Evolutionary conservation across 2,113 vertebrate species (phyloP).

Genomic region (Gallinago jamesoni): DNA sequence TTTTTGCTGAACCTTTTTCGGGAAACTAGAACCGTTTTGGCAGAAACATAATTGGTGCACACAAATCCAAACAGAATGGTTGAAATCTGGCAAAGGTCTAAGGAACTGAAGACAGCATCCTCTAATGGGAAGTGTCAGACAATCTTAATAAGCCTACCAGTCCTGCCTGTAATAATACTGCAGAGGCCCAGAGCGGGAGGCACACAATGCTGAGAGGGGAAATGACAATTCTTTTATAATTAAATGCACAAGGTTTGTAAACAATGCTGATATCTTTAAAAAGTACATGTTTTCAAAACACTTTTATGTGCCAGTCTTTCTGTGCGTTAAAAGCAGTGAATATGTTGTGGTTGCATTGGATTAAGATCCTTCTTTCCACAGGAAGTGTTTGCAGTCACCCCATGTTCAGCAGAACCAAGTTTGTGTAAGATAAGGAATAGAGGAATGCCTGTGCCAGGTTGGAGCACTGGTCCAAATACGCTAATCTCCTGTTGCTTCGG

Average conservation of each 20-base stretch:
- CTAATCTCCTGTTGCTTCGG: background rate
- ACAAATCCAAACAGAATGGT: constrained; percentile 47
- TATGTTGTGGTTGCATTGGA: background rate
- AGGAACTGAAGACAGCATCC: constrained; percentile 14
- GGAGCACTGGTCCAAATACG: background rate
- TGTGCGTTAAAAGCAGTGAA: background rate
- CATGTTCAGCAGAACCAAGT: background rate
- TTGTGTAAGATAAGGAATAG: background rate
- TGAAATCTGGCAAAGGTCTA: constrained; percentile 18
- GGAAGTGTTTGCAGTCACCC: background rate
- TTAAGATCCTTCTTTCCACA: background rate
- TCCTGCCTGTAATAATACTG: constrained; percentile 35
- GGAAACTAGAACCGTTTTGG: constrained; percentile 45
- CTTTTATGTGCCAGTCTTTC: background rate
- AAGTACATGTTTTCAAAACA: background rate
- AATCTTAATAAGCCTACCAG: constrained; percentile 3
- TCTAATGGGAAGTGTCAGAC: constrained; percentile 50
- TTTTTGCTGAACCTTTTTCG: background rate
- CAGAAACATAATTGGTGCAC: background rate
- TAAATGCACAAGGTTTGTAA: constrained; percentile 28
- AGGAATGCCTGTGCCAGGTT: background rate
- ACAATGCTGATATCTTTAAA: background rate
- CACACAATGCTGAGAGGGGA: constrained; percentile 26
- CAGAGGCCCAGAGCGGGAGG: background rate
- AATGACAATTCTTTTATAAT: background rate